A percentile compares a stretch with the other conserved stretches of the same genome.
These are phyloP conservation scores for Paracyclopina nana DNA, from an alignment of 1,140 invertebrate genomes.

Conservation along the genomic window DNA sequence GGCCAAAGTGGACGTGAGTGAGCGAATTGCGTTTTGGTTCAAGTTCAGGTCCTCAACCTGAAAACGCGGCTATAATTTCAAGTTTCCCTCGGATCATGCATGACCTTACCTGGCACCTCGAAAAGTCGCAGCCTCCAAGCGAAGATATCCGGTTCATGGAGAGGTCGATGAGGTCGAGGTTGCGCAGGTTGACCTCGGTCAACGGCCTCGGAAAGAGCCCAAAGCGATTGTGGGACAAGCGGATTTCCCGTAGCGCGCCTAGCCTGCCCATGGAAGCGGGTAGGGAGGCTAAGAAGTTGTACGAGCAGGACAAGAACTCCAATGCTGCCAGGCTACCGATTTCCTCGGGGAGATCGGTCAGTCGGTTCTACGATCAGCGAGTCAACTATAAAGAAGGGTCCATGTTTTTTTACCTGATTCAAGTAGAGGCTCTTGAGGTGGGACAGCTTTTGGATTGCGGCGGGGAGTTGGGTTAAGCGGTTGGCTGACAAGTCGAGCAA, in stretches of 20 bases:
- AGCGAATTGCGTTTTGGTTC: background rate
- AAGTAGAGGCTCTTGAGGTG: background rate
- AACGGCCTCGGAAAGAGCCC: background rate
- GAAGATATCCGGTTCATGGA: background rate
- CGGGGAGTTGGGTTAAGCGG: background rate
- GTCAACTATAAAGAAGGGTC: too few relatives aligned
- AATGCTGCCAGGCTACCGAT: background rate
- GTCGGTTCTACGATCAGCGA: too few relatives aligned
- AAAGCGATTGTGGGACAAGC: background rate
- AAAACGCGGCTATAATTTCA: background rate
- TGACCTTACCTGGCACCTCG: background rate
- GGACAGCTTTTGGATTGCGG: background rate
- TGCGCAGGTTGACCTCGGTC: background rate
- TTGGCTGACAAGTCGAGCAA: slow-evolving; percentile 3
- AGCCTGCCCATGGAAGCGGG: background rate
- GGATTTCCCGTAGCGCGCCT: background rate
- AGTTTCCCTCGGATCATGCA: background rate
- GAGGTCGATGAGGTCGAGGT: background rate
- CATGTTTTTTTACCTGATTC: too few relatives aligned
- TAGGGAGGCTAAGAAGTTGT: background rate
- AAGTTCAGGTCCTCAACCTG: slow-evolving; percentile 1
- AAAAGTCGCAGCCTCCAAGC: background rate
- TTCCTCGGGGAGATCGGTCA: background rate
- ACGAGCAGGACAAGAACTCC: background rate
- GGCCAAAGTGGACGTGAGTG: background rate